Evolutionary conservation across 2,888 invertebrate species (phyloP).

Genomic region (Monochamus alternatus): DNA sequence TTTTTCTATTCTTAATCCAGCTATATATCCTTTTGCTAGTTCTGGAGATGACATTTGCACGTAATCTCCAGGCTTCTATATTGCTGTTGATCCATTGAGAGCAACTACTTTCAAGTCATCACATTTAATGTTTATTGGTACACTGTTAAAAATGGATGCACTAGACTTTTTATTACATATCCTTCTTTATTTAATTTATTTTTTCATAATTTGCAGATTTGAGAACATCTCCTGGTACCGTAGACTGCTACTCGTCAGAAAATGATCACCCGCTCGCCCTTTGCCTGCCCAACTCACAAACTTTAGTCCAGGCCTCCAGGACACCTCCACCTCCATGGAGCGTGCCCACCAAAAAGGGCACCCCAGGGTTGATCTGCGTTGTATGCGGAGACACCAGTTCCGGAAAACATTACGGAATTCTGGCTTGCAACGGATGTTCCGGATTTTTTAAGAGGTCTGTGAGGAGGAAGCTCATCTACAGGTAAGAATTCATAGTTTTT

Average conservation of each 20-base stretch:
- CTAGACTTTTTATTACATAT: too few relatives aligned
- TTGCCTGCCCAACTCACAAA: conserved; percentile 75
- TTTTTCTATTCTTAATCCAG: too few relatives aligned
- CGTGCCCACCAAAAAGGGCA: conserved; percentile 74
- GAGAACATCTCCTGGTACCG: conserved; percentile 67
- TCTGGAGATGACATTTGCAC: neutral
- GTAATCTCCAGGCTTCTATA: neutral
- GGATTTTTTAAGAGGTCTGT: conserved; percentile 99
- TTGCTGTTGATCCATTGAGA: neutral
- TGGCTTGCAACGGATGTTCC: conserved; percentile 99
- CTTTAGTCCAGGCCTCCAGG: conserved; percentile 77
- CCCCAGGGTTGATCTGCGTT: conserved; percentile 89
- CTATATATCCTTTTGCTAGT: too few relatives aligned
- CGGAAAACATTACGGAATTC: conserved; percentile 97
- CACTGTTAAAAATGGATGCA: too few relatives aligned
- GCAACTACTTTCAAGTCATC: too few relatives aligned
- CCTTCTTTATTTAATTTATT: neutral
- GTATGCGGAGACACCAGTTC: conserved; percentile 98
- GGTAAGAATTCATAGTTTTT: conserved; percentile 74
- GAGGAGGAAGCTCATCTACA: conserved; percentile 95
- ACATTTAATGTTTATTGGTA: too few relatives aligned
- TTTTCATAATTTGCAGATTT: conserved; percentile 62
- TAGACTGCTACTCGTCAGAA: conserved; percentile 67
- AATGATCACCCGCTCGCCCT: conserved; percentile 75
- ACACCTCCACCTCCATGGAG: conserved; percentile 76